Evolutionary conservation across 2,797 vertebrate species (phyloP), one percentile per base, ranked within the genome.

Genomic region (Phoeniculus purpureus): DNA sequence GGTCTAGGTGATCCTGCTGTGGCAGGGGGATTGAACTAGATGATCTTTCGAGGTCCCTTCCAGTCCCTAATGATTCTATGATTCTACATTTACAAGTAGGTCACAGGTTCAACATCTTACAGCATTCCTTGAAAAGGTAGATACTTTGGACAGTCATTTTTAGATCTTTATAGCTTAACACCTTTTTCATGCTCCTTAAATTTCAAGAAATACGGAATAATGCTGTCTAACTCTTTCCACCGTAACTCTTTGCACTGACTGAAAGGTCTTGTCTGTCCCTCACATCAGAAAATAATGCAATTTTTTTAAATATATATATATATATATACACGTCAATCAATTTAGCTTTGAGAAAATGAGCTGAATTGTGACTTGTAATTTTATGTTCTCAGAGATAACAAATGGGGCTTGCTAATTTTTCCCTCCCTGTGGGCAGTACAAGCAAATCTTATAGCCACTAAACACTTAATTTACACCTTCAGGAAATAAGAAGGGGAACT

Each of bases 211-310:
- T 47, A 83, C 51, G 10, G 52, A 87, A 78, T 31, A 83, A 78
- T 61, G 4, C 15, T 43, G 67, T 37, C 32, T 71, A 92, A 85
- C 58, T 67, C 13, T 80, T 61, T 89, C 89, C 54, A 34, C 61
- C 14, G 40, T 43, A 43, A 74, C 21, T 37, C 55, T 87, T 93
- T 75, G 64, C 12, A 77, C 18, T 64, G 58, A 81, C 73, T 87
- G 65, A 91, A 94, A 89, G 89, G 59, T 74, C 79, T 56, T 87
- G 40, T 66, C 68, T 90, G 92, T 80, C 37, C 7, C 29, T 91
- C 51, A 82, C 87, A 85, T 82, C 79, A 89, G 34, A 61, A 50
- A 76, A 85, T 56, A 86, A 87, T 87, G 43, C 23, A 81, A 70
- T 67, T 8, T 61, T 3, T 18, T 50, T 21, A 43, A 43, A 12